Evolutionary conservation across 2,888 invertebrate species (phyloP).

Genomic region (Protophormia terraenovae): DNA sequence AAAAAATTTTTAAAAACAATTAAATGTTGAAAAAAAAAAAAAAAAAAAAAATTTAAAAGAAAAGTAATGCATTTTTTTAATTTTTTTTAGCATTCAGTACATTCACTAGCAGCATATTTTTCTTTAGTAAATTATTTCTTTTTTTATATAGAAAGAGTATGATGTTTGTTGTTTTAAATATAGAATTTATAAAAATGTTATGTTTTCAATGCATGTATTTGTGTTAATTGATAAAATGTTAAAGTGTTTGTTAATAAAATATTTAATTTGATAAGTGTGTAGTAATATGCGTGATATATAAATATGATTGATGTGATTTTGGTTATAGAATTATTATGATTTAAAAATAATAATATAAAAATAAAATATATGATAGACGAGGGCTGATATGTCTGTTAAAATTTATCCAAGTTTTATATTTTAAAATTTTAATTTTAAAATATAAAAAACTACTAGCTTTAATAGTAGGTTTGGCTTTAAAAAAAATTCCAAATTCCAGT

Average conservation of each 20-base stretch:
- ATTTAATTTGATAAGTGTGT: background rate
- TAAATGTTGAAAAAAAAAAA: slow-evolving; percentile 68
- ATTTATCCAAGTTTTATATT: too few relatives aligned
- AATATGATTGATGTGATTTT: slow-evolving; percentile 17
- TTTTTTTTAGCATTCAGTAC: slow-evolving; percentile 80
- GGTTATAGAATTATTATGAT: background rate
- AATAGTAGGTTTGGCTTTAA: too few relatives aligned
- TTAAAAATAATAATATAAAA: background rate
- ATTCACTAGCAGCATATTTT: slow-evolving; percentile 81
- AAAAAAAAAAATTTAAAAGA: slow-evolving; percentile 71
- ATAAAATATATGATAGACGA: background rate
- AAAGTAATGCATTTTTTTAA: slow-evolving; percentile 76
- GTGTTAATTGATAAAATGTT: slow-evolving; percentile 1
- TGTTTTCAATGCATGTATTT: slow-evolving; percentile 11
- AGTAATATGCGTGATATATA: slow-evolving; percentile 26
- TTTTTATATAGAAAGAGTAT: slow-evolving; percentile 11
- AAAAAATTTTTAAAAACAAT: slow-evolving; percentile 57
- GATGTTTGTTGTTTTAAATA: background rate
- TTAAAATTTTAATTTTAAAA: too few relatives aligned
- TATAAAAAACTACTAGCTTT: too few relatives aligned
- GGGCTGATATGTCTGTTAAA: slow-evolving; percentile 24
- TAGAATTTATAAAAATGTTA: slow-evolving; percentile 7
- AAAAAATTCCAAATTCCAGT: too few relatives aligned
- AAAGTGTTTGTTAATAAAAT: background rate
- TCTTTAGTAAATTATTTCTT: slow-evolving; percentile 60